Conservation (phyloP, 2,113 vertebrate genomes). For the Nicator chloris region DNA sequence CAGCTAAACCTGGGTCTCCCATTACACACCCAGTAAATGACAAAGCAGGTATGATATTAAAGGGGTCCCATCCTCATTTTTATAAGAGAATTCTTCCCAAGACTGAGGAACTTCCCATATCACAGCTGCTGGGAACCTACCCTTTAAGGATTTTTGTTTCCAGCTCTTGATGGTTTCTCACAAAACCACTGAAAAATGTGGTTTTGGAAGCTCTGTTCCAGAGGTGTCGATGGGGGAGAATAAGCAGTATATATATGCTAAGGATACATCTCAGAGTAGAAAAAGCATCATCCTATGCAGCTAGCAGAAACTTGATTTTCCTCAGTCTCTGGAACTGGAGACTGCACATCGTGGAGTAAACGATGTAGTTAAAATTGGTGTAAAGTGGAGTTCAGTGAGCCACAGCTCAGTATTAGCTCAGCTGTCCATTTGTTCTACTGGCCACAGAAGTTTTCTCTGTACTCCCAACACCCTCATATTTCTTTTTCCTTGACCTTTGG, state of each 20-base stretch:
- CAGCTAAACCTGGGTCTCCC: background rate
- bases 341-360: background rate
- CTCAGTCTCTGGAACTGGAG: background rate
- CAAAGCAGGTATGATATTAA: background rate
- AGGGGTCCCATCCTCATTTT: background rate
- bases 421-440: background rate
- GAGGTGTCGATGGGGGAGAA: background rate
- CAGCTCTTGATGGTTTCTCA: background rate
- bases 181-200: background rate
- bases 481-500: background rate
- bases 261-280: background rate
- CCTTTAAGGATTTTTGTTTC: background rate
- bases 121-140: background rate
- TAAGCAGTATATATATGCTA: background rate
- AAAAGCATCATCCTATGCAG: background rate
- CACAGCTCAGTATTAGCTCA: background rate
- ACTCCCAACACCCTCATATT: background rate
- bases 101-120: background rate
- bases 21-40: background rate
- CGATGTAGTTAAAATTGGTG: rapidly evolving
- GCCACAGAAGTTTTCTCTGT: background rate
- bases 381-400: background rate
- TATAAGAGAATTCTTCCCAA: background rate
- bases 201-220: background rate
- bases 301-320: background rate